Percentiles rank a stretch among this genome's conserved stretches.
phyloP scores from a whole-genome alignment of 2,113 vertebrate species.

The Loxodonta africana region DNA sequence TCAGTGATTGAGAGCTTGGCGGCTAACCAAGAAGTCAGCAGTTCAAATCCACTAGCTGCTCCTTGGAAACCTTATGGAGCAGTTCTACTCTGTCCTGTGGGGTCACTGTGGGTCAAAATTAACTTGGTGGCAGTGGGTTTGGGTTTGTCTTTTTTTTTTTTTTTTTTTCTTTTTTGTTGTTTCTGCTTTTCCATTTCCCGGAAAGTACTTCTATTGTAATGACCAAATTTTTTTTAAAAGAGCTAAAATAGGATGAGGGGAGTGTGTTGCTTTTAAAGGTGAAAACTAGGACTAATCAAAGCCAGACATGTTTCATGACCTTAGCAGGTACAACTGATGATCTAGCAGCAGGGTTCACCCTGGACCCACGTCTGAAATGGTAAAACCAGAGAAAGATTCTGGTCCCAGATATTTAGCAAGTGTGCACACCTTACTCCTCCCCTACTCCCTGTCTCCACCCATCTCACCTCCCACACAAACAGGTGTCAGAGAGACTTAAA shows the following conservation, averaged over 20 bases:
- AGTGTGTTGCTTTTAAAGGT: neutral
- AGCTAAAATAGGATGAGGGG: neutral
- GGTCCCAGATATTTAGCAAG: neutral
- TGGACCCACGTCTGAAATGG: fast-evolving
- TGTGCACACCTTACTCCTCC: fast-evolving
- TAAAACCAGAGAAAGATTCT: neutral
- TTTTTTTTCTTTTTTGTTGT: too few species aligned
- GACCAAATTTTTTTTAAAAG: neutral
- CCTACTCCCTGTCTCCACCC: neutral
- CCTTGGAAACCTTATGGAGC: too few species aligned
- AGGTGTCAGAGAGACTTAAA: neutral
- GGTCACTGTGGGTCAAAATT: too few species aligned
- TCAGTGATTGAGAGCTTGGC: too few species aligned
- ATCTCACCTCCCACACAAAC: neutral
- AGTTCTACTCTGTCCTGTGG: too few species aligned
- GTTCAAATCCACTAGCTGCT: too few species aligned
- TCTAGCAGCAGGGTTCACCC: fast-evolving
- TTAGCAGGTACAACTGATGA: neutral
- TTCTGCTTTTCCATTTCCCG: neutral
- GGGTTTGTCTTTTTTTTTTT: too few species aligned
- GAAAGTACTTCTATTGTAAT: neutral
- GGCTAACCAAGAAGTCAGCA: too few species aligned
- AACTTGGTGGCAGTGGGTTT: too few species aligned
- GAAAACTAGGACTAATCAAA: neutral
- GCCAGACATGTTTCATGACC: fast-evolving